Conservation (phyloP, 2,113 vertebrate species). For the Austrofundulus limnaeus region DNA sequence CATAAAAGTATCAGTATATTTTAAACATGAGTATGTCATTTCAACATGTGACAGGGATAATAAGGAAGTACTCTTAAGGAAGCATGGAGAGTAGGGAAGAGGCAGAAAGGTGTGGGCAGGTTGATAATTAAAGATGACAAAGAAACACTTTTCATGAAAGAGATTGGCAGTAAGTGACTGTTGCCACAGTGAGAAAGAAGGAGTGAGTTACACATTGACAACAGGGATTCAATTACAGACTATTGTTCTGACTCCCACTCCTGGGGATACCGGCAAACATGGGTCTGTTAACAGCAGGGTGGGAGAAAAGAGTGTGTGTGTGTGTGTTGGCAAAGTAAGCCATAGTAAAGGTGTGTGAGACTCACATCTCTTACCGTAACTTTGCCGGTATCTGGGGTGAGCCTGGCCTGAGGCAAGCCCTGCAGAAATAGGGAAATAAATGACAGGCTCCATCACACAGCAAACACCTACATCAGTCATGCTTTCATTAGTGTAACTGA, state of each 20-base stretch:
- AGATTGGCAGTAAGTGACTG: slow-evolving; percentile 24
- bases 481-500: slow-evolving; percentile 41
- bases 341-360: slow-evolving; percentile 7
- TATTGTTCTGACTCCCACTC: slow-evolving; percentile 45
- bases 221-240: slow-evolving; percentile 59
- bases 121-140: slow-evolving; percentile 13
- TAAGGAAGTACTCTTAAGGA: neutral
- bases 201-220: slow-evolving; percentile 31
- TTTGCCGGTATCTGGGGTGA: slow-evolving; percentile 19
- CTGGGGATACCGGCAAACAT: slow-evolving; percentile 27
- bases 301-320: too few relatives aligned
- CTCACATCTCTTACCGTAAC: slow-evolving; percentile 14
- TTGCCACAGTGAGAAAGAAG: slow-evolving; percentile 22
- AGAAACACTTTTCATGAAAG: slow-evolving; percentile 19
- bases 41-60: too few relatives aligned
- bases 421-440: slow-evolving; percentile 36
- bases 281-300: slow-evolving; percentile 29
- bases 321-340: slow-evolving; percentile 5
- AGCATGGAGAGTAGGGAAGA: neutral
- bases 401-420: slow-evolving; percentile 40
- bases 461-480: slow-evolving; percentile 44
- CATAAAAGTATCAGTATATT: too few relatives aligned
- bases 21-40: too few relatives aligned
- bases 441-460: slow-evolving; percentile 35
- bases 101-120: neutral